A percentile compares a stretch with the other conserved stretches of the same genome.
These are phyloP conservation scores for Nomada fucata DNA, from an alignment of 2,888 invertebrate species.

Conservation along the genomic window DNA sequence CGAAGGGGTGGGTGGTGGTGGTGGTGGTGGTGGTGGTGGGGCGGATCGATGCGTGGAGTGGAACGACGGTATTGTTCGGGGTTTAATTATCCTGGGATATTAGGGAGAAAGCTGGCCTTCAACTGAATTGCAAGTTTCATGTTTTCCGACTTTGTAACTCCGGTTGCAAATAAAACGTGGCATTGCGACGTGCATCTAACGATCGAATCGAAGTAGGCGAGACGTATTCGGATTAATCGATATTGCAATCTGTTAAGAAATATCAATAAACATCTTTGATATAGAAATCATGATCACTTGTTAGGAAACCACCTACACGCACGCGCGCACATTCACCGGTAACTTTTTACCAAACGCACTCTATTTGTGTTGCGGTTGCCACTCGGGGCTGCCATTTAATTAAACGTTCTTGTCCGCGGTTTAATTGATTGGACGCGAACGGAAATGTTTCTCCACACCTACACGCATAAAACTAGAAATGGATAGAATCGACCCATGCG, in stretches of 20 bases:
- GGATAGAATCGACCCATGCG: no score
- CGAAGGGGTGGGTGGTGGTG: no score
- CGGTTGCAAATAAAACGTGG: not conserved
- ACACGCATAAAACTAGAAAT: not conserved
- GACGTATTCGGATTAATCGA: no score
- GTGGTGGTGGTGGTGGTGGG: no score
- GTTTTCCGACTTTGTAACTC: not conserved
- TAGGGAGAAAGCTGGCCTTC: not conserved
- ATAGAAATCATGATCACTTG: no score
- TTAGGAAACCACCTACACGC: not conserved
- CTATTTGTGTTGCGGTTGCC: not conserved
- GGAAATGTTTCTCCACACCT: conserved; percentile 3
- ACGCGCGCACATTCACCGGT: not conserved
- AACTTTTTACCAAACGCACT: not conserved
- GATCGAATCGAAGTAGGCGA: no score
- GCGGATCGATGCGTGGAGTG: not conserved
- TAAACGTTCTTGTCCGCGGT: conserved; percentile 25
- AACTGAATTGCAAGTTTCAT: not conserved
- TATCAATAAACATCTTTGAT: no score
- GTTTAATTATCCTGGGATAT: conserved; percentile 7
- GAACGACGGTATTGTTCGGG: not conserved
- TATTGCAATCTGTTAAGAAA: no score
- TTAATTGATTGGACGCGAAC: conserved; percentile 19
- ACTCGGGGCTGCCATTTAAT: conserved; percentile 13
- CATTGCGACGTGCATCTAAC: not conserved